These are phyloP conservation scores for Drymodes brunneopygia DNA, from an alignment of 2,113 vertebrate genomes.

Conservation along the genomic window DNA sequence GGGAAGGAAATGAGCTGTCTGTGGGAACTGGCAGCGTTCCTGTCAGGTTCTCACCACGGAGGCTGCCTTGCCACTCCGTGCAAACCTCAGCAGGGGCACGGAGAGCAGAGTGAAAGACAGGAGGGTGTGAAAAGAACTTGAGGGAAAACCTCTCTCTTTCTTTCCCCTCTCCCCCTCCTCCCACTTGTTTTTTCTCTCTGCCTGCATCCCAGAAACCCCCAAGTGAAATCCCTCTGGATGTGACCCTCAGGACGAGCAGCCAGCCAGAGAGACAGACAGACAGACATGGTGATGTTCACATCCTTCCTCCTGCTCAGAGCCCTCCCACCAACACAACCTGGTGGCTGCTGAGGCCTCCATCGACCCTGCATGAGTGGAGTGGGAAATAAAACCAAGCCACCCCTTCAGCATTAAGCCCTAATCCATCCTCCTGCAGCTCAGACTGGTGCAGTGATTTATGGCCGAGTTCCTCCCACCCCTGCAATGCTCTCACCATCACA, in stretches of 20 bases:
- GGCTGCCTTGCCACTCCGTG: not conserved
- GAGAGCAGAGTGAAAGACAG: not conserved
- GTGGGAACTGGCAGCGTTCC: not conserved
- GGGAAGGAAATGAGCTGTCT: not conserved
- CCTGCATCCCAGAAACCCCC: not conserved
- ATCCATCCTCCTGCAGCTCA: conserved; percentile 9
- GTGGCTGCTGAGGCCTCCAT: not conserved
- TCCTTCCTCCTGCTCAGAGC: not conserved
- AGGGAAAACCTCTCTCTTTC: not conserved
- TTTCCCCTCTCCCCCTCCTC: accelerated
- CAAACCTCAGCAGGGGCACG: not conserved
- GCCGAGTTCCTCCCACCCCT: not conserved
- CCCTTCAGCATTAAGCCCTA: not conserved
- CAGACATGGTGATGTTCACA: not conserved
- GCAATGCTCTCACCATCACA: not conserved
- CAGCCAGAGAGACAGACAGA: not conserved
- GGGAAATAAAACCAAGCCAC: not conserved
- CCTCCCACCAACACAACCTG: not conserved
- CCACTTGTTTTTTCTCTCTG: not conserved
- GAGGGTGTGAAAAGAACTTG: not conserved
- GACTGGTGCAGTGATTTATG: not conserved
- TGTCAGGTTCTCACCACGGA: not conserved
- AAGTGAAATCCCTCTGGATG: not conserved
- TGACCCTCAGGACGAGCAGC: not conserved
- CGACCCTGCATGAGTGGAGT: not conserved